Percentiles rank a stretch among this genome's conserved stretches.
Conservation (phyloP, 2,797 vertebrate species). For the Sebastes goodei region DNA sequence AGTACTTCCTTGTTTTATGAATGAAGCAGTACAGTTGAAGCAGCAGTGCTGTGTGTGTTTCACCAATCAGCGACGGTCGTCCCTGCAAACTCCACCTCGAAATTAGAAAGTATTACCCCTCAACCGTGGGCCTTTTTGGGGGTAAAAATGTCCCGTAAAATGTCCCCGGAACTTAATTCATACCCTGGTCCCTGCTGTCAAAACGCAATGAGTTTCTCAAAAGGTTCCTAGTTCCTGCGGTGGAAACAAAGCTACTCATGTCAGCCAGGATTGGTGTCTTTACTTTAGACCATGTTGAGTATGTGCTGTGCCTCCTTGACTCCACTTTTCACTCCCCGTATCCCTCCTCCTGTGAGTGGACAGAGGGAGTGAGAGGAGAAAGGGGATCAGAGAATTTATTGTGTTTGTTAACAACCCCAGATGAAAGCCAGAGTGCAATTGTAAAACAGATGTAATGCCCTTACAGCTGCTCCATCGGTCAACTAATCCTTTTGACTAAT, state of each 20-base stretch:
- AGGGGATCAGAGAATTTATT: constrained; percentile 81
- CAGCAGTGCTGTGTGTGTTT: too few relatives aligned
- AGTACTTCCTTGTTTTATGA: too few relatives aligned
- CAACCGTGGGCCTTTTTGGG: too few relatives aligned
- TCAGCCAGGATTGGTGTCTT: constrained; percentile 19
- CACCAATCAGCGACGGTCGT: too few relatives aligned
- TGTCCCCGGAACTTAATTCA: too few relatives aligned
- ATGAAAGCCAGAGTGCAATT: constrained; percentile 84
- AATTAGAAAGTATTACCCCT: background rate
- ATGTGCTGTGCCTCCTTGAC: constrained; percentile 21
- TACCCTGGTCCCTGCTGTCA: too few relatives aligned
- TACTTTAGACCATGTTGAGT: constrained; percentile 21
- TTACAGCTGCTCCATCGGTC: constrained; percentile 84
- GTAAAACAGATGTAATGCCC: constrained; percentile 87
- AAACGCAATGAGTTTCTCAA: too few relatives aligned
- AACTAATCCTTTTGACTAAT: constrained; percentile 86
- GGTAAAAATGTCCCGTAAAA: too few relatives aligned
- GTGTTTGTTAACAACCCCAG: constrained; percentile 83
- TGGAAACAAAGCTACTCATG: background rate
- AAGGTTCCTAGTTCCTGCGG: too few relatives aligned
- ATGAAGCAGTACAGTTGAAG: too few relatives aligned
- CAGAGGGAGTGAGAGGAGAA: constrained; percentile 74
- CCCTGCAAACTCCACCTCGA: too few relatives aligned
- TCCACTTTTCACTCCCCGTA: constrained; percentile 37
- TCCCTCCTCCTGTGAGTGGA: constrained; percentile 39